These are phyloP conservation scores for Drosophila repleta DNA, from an alignment of 1,140 invertebrate species.

Conservation along the genomic window DNA sequence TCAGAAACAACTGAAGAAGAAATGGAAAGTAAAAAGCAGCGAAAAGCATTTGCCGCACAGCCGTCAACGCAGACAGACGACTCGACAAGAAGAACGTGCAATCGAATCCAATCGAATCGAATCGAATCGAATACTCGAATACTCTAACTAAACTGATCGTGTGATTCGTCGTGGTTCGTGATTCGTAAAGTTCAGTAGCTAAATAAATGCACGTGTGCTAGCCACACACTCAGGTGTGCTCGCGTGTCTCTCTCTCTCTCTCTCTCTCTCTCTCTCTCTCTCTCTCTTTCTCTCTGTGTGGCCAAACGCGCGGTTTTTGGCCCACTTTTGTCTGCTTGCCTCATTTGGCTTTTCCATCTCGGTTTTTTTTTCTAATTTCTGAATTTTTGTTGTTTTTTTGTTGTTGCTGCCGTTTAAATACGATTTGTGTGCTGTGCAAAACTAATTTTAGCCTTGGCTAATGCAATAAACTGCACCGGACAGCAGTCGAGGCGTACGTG, in stretches of 20 bases:
- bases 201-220: constrained; percentile 12
- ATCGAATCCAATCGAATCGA: no score
- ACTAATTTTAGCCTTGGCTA: constrained; percentile 40
- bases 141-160: not conserved
- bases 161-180: not conserved
- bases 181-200: not conserved
- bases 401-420: not conserved
- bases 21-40: constrained; percentile 69
- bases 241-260: constrained; percentile 7
- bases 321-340: not conserved
- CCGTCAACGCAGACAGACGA: constrained; percentile 72
- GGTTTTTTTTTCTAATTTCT: no score
- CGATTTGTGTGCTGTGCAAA: constrained; percentile 23
- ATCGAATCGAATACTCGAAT: not conserved
- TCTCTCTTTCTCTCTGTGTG: not conserved
- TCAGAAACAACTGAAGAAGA: constrained; percentile 29
- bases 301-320: constrained; percentile 5
- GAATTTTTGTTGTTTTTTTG: not conserved
- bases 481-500: not conserved
- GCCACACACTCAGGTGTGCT: not conserved
- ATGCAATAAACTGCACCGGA: constrained; percentile 33
- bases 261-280: not conserved
- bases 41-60: constrained; percentile 66
- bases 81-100: constrained; percentile 5
- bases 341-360: constrained; percentile 5